Conservation (phyloP, 2,888 invertebrate species). For the Asteroscopus sphinx region DNA sequence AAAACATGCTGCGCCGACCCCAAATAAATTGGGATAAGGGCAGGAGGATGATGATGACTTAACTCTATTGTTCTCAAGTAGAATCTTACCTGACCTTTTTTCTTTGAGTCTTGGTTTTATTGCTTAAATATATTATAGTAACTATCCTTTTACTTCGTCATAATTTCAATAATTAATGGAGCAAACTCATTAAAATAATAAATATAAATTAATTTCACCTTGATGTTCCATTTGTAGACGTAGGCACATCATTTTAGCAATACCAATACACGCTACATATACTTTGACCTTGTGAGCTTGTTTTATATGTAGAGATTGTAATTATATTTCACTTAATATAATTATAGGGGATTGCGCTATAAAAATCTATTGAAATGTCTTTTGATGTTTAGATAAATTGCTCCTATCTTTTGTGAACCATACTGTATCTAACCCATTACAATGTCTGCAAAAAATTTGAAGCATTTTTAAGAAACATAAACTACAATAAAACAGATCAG, state of each 20-base stretch:
- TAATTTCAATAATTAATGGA: constrained; percentile 22
- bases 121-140: constrained; percentile 21
- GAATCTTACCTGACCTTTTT: constrained; percentile 32
- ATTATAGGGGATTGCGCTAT: constrained; percentile 16
- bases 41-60: too few relatives aligned
- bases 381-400: constrained; percentile 17
- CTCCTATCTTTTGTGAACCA: background rate
- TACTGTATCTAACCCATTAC: background rate
- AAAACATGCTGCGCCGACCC: too few relatives aligned
- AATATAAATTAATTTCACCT: constrained; percentile 38
- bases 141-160: constrained; percentile 14
- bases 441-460: background rate
- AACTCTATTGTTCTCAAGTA: constrained; percentile 34
- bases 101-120: constrained; percentile 20
- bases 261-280: constrained; percentile 19
- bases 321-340: constrained; percentile 33
- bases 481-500: too few relatives aligned
- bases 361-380: constrained; percentile 16
- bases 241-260: constrained; percentile 31
- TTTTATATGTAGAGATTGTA: constrained; percentile 15
- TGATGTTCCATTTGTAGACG: constrained; percentile 34
- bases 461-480: too few relatives aligned
- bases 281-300: constrained; percentile 31
- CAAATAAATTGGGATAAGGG: too few relatives aligned
- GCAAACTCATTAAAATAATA: constrained; percentile 31